Evolutionary conservation across 2,113 vertebrate species (phyloP), one percentile per base, ranked within the genome.

Genomic region (Thunnus thynnus): DNA sequence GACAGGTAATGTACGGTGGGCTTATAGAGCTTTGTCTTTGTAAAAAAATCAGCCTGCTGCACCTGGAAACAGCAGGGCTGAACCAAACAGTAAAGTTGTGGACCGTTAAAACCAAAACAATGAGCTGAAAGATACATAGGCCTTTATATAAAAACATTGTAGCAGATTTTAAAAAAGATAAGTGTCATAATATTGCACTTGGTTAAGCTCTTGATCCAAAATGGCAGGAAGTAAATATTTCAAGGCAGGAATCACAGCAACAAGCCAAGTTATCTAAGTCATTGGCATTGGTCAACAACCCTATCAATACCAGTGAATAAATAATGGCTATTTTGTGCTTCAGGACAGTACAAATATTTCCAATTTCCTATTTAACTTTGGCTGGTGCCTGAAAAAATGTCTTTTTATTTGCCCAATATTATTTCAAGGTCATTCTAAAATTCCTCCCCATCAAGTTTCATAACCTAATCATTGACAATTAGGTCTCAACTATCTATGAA

Each of bases 401-500:
- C 1, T 58, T 68, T 66, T 44, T 17, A 17, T 46, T 9, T 46
- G 12, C 5, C 7, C 2, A 2, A 44, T 1, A 48, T 22, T 44
- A 61, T 72, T 61, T 25, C 41, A 6, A 48, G 25, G 12, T 75
- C 17, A 51, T 8, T 69, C 18, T 46, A 13, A 48, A 55, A 57
- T 66, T 36, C 13, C n/a, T 56, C 58, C 17, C 5, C 18, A 20
- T 65, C 13, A 54, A 55, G n/a, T 48, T 62, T 30, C 12, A 55
- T 52, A 51, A 54, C 20, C 18, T 2, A 52, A 67, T 61, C 22
- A 46, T 25, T 56, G 27, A 56, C 41, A 30, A 32, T 57, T 30
- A 58, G 4, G 25, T 36, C 57, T 64, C 18, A 48, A 30, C 52
- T 75, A 60, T 63, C 54, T 14, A 13, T 36, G 66, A 50, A 65